Evolutionary conservation across 2,797 vertebrate species (phyloP).

Genomic region (Pseudochirops corinnae): DNA sequence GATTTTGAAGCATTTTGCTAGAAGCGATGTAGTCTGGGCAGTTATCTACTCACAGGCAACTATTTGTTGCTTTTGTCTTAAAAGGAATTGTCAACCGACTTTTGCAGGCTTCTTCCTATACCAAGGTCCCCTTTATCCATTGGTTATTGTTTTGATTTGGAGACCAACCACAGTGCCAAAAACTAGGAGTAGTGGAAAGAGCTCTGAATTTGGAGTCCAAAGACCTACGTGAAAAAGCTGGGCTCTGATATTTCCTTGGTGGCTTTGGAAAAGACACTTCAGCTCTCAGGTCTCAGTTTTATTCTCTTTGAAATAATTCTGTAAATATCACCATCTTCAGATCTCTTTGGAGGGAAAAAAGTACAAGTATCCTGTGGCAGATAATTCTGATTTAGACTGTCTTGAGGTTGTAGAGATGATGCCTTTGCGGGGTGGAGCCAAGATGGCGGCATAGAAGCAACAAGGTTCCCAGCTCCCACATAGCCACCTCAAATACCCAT

Average conservation of each 20-base stretch:
- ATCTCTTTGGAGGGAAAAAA: background rate
- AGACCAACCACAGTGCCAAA: background rate
- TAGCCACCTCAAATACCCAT: no score
- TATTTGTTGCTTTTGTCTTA: background rate
- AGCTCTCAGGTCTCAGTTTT: background rate
- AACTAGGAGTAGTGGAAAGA: background rate
- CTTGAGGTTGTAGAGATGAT: background rate
- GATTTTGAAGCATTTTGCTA: background rate
- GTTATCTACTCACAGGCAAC: background rate
- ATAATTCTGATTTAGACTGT: slow-evolving; percentile 10
- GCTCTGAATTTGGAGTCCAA: background rate
- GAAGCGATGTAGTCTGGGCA: background rate
- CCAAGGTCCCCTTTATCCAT: background rate
- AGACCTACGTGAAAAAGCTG: background rate
- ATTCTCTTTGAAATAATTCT: background rate
- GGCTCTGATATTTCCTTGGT: background rate
- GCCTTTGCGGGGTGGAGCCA: no score
- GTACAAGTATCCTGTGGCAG: slow-evolving; percentile 1
- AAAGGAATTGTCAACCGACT: background rate
- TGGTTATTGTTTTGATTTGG: background rate
- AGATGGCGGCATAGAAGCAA: no score
- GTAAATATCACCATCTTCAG: background rate
- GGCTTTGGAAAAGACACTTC: background rate
- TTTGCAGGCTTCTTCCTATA: background rate
- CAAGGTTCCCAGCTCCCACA: no score